Conservation (phyloP, 2,888 invertebrate genomes). For the Chymomyza amoena region DNA sequence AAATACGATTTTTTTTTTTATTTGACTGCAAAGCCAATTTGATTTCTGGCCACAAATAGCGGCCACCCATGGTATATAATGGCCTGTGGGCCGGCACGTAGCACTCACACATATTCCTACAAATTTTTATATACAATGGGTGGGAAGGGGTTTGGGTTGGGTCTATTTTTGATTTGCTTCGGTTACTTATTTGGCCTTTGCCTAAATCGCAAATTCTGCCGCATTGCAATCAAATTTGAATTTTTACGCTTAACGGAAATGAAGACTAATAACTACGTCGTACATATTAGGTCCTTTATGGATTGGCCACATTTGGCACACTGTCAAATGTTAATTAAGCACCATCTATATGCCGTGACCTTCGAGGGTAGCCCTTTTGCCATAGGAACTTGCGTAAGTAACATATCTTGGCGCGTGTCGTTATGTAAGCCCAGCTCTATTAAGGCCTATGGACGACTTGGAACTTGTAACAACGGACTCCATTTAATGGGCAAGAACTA, state of each 20-base stretch:
- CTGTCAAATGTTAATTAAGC: constrained; percentile 57
- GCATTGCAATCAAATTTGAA: constrained; percentile 72
- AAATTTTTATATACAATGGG: constrained; percentile 26
- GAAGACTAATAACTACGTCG: constrained; percentile 52
- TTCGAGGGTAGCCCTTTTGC: background rate
- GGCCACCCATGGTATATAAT: background rate
- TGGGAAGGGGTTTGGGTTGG: background rate
- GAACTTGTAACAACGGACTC: no score
- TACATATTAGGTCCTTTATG: constrained; percentile 13
- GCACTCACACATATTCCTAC: background rate
- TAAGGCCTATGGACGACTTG: constrained; percentile 1
- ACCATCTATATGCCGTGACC: background rate
- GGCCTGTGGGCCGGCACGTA: background rate
- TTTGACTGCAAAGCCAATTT: constrained; percentile 23
- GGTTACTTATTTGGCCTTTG: constrained; percentile 41
- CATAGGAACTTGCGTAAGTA: background rate
- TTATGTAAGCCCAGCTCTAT: background rate
- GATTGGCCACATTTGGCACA: constrained; percentile 21
- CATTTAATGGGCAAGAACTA: background rate
- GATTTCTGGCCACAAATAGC: constrained; percentile 19
- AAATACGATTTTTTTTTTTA: background rate
- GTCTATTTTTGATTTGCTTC: background rate
- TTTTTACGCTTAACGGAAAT: constrained; percentile 64
- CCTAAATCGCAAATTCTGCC: constrained; percentile 57
- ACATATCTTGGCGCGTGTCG: background rate